Conservation (phyloP, 2,113 vertebrate genomes). For the Sprattus sprattus region DNA sequence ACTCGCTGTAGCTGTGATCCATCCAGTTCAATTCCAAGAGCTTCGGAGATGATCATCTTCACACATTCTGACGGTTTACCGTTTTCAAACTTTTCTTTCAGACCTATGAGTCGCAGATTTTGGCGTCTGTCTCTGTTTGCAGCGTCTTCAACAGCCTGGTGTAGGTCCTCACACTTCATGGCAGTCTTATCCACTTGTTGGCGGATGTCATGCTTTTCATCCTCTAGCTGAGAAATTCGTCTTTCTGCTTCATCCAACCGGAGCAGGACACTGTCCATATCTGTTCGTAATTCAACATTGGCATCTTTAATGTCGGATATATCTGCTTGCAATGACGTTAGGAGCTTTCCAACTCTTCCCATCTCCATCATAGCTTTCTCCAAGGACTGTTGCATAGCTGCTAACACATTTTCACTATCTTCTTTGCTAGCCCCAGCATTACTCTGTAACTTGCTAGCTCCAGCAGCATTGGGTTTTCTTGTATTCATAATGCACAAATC, state of each 20-base stretch:
- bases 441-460: not conserved
- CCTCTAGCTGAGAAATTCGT: not conserved
- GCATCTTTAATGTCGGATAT: not conserved
- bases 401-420: not conserved
- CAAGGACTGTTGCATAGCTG: not conserved
- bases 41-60: not conserved
- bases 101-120: not conserved
- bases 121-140: not conserved
- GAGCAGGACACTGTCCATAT: not conserved
- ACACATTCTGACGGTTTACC: not conserved
- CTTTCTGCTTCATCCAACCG: not conserved
- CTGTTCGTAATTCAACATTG: not conserved
- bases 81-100: not conserved
- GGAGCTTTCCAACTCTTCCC: not conserved
- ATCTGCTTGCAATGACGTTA: not conserved
- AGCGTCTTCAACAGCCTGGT: not conserved
- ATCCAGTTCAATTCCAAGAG: not conserved
- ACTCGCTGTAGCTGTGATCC: not conserved
- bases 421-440: too few relatives aligned
- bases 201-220: not conserved
- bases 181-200: not conserved
- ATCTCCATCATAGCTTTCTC: not conserved
- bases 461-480: too few relatives aligned
- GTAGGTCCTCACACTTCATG: not conserved
- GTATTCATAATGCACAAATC: too few relatives aligned